Conservation (phyloP, 2,888 invertebrate genomes). For the Chesias legatella region DNA sequence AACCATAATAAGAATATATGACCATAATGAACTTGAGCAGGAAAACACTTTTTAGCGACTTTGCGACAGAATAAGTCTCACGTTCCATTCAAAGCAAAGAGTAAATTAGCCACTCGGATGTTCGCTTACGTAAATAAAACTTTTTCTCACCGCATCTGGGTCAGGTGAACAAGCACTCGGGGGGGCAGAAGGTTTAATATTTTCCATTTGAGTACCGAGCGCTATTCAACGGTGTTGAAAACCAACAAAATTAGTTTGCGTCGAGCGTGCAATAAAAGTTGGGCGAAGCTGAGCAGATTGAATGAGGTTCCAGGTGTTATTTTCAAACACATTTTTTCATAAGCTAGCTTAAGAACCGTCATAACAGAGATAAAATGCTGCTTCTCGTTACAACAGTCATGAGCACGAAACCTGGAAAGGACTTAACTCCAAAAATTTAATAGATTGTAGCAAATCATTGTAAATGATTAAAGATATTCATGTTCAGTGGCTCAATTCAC, state of each 20-base stretch:
- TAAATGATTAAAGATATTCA: no score
- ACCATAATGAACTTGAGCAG: constrained; percentile 4
- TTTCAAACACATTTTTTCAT: no score
- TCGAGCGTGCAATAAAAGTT: constrained; percentile 21
- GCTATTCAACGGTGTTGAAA: constrained; percentile 29
- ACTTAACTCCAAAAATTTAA: no score
- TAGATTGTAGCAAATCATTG: no score
- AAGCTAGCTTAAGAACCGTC: no score
- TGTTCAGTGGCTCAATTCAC: no score
- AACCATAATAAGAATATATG: no score
- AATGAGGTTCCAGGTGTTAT: constrained; percentile 5
- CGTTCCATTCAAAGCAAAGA: constrained; percentile 19
- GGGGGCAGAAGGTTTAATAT: constrained; percentile 45
- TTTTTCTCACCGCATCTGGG: constrained; percentile 39
- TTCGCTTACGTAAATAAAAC: constrained; percentile 22
- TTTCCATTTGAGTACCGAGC: constrained; percentile 36
- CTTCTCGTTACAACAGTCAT: no score
- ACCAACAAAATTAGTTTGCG: constrained; percentile 26
- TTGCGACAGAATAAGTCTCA: constrained; percentile 20
- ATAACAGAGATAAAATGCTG: no score
- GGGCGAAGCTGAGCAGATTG: constrained; percentile 11
- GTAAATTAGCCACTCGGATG: constrained; percentile 30
- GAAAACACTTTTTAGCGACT: neutral
- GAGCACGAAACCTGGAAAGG: no score
- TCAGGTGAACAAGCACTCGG: constrained; percentile 34